Evolutionary conservation across 2,888 invertebrate species (phyloP).

Genomic region (Lobophora halterata): DNA sequence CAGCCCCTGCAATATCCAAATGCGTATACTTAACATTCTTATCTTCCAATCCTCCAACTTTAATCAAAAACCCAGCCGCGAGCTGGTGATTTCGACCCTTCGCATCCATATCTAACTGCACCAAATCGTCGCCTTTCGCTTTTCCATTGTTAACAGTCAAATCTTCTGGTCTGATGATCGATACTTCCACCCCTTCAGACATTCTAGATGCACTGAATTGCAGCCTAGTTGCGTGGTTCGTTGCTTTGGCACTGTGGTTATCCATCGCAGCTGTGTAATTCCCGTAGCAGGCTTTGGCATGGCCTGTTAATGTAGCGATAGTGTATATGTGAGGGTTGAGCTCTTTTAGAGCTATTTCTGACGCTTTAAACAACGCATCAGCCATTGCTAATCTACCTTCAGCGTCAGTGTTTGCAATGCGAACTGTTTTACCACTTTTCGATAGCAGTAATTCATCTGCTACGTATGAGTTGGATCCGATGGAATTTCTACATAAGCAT

Average conservation of each 20-base stretch:
- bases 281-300: slow-evolving; percentile 85
- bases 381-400: slow-evolving; percentile 95
- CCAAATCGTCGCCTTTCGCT: slow-evolving; percentile 89
- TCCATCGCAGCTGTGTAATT: slow-evolving; percentile 87
- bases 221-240: slow-evolving; percentile 80
- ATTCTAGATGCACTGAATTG: slow-evolving; percentile 85
- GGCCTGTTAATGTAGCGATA: slow-evolving; percentile 92
- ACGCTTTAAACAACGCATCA: slow-evolving; percentile 83
- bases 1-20: slow-evolving; percentile 88
- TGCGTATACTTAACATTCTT: slow-evolving; percentile 89
- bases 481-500: slow-evolving; percentile 91
- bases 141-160: slow-evolving; percentile 83
- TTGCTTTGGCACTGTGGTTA: slow-evolving; percentile 84
- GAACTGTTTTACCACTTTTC: slow-evolving; percentile 88
- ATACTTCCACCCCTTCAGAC: slow-evolving; percentile 89
- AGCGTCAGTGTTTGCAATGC: slow-evolving; percentile 94
- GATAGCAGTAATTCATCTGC: slow-evolving; percentile 92
- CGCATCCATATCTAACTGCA: slow-evolving; percentile 65
- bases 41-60: slow-evolving; percentile 90
- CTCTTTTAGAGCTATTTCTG: slow-evolving; percentile 80
- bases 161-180: slow-evolving; percentile 85
- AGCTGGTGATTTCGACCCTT: slow-evolving; percentile 73
- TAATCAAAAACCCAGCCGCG: slow-evolving; percentile 85
- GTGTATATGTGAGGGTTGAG: slow-evolving; percentile 92
- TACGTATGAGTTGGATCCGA: slow-evolving; percentile 91